These are phyloP conservation scores for Drosophila sechellia DNA, from an alignment of 1,140 invertebrate genomes.

Conservation along the genomic window DNA sequence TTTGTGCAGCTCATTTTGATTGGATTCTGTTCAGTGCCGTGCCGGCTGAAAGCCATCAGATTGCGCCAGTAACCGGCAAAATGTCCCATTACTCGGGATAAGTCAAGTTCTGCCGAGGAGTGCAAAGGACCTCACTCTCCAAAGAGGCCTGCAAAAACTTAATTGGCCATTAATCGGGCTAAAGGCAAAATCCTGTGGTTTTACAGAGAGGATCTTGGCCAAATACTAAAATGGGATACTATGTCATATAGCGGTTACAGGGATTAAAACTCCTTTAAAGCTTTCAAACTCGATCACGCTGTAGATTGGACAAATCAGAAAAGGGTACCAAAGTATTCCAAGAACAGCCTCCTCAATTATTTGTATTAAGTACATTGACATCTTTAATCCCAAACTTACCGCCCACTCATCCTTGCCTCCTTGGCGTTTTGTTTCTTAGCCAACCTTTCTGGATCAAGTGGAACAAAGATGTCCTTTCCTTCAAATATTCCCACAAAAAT, in stretches of 20 bases:
- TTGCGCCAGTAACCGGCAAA: constrained; percentile 1
- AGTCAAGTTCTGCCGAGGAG: not conserved
- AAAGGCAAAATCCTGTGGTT: not conserved
- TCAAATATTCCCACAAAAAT: not conserved
- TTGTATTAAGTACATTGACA: not conserved
- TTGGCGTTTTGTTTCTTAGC: constrained; percentile 1
- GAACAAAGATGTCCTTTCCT: not conserved
- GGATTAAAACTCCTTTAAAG: no score
- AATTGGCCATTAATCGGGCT: constrained; percentile 30
- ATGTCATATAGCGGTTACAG: no score
- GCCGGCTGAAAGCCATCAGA: constrained; percentile 32
- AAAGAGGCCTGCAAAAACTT: constrained; percentile 5
- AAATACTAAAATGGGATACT: not conserved
- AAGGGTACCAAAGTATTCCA: not conserved
- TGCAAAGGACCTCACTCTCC: not conserved
- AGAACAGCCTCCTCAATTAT: not conserved
- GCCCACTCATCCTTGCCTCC: not conserved
- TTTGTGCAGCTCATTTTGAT: constrained; percentile 48
- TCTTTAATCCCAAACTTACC: not conserved
- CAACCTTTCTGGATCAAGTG: constrained; percentile 2
- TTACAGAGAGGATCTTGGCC: not conserved
- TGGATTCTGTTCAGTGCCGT: constrained; percentile 13
- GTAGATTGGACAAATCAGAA: no score
- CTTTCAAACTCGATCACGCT: no score
- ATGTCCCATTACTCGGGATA: not conserved